Percentiles rank a stretch among this genome's conserved stretches.
phyloP scores from a whole-genome alignment of 2,797 vertebrate genomes.

The Novumbra hubbsi region DNA sequence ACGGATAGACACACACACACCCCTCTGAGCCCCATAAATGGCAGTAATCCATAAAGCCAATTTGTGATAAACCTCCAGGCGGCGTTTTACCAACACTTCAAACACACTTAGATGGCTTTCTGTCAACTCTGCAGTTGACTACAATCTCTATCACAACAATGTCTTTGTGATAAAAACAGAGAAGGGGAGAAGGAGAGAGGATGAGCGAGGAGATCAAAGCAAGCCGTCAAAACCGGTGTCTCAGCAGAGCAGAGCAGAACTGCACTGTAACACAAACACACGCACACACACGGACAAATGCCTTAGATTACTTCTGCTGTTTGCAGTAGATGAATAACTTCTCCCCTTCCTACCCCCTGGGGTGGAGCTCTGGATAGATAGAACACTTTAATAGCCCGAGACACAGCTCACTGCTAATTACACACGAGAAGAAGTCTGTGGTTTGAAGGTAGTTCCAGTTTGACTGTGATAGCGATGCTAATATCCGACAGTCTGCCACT shows the following conservation, averaged over 20 bases:
- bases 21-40: conserved; percentile 67
- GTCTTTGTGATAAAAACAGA: conserved; percentile 6
- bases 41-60: conserved; percentile 73
- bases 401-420: neutral
- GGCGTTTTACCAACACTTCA: conserved; percentile 63
- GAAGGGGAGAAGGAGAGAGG: neutral
- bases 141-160: neutral
- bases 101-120: conserved; percentile 7
- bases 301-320: conserved; percentile 62
- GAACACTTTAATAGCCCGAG: conserved; percentile 27
- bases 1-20: neutral
- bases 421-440: neutral
- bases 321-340: conserved; percentile 52
- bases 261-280: conserved; percentile 56
- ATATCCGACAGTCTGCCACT: neutral
- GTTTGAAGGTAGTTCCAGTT: neutral
- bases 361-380: conserved; percentile 61
- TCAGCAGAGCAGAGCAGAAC: conserved; percentile 59
- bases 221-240: conserved; percentile 65
- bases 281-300: conserved; percentile 11
- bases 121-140: neutral
- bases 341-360: conserved; percentile 40
- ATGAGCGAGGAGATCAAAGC: conserved; percentile 41
- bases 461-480: neutral
- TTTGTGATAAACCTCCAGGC: conserved; percentile 72